These are phyloP conservation scores for Ameiurus melas DNA, from an alignment of 2,113 vertebrate genomes.

Conservation along the genomic window DNA sequence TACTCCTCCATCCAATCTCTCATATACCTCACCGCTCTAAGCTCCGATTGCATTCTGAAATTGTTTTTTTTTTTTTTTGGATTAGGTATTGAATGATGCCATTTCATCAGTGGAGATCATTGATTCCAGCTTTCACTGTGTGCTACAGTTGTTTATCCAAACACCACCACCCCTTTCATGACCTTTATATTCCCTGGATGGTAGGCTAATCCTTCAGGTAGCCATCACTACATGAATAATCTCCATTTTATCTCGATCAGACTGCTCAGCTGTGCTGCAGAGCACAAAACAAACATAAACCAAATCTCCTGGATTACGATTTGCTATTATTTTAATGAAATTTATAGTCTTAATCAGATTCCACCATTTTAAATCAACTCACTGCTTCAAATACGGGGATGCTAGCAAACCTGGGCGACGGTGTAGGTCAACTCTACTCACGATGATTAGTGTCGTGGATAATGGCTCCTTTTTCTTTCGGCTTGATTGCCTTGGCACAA, in stretches of 20 bases:
- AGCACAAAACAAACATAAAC: slow-evolving; percentile 19
- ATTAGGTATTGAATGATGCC: neutral
- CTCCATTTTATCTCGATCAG: slow-evolving; percentile 31
- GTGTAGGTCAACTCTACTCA: slow-evolving; percentile 40
- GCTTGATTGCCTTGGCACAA: slow-evolving; percentile 42
- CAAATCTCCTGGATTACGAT: slow-evolving; percentile 36
- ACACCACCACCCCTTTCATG: neutral
- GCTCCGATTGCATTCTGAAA: neutral
- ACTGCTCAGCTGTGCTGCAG: neutral
- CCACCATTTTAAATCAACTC: slow-evolving; percentile 11
- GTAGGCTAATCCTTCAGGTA: slow-evolving; percentile 35
- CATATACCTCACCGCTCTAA: neutral
- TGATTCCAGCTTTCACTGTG: neutral
- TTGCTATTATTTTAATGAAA: slow-evolving; percentile 55
- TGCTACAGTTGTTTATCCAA: neutral
- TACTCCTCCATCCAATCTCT: neutral
- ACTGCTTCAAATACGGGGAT: neutral
- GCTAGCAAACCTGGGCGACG: neutral
- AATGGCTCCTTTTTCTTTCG: slow-evolving; percentile 16
- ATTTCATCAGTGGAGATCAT: slow-evolving; percentile 1
- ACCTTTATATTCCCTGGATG: slow-evolving; percentile 19
- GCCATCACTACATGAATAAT: slow-evolving; percentile 33
- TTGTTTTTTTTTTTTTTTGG: neutral
- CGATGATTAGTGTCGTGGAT: slow-evolving; percentile 23
- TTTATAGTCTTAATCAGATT: slow-evolving; percentile 50